phyloP scores from a whole-genome alignment of 2,113 vertebrate species.

The Petrocephalus zakoni region DNA sequence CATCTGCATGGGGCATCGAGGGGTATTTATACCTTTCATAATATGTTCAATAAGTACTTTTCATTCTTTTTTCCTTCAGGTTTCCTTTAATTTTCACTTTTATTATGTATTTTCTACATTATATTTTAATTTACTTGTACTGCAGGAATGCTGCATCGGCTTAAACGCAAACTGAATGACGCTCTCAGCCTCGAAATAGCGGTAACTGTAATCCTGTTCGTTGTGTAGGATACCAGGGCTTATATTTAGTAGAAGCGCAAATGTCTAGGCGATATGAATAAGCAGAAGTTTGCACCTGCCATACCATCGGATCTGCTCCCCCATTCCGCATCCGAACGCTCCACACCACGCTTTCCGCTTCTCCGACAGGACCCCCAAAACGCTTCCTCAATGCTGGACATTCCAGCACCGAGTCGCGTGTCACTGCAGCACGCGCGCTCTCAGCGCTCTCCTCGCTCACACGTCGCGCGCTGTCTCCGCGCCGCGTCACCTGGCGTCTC shows the following conservation, averaged over 20 bases:
- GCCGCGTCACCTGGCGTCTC: neutral
- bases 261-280: neutral
- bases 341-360: slow-evolving; percentile 22
- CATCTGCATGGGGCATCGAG: neutral
- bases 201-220: neutral
- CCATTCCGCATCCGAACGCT: slow-evolving; percentile 7
- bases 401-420: slow-evolving; percentile 25
- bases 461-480: neutral
- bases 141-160: neutral
- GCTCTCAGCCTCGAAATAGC: neutral
- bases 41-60: neutral
- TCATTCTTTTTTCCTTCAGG: neutral
- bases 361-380: neutral
- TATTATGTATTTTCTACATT: too few relatives aligned
- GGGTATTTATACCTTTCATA: neutral
- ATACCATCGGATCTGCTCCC: neutral
- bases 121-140: neutral
- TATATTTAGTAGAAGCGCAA: neutral
- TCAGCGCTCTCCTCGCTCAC: neutral
- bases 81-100: neutral
- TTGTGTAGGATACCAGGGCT: neutral
- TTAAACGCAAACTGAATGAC: neutral
- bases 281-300: neutral
- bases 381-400: slow-evolving; percentile 31
- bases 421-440: neutral